Base-by-base conservation (phyloP, 2,888 invertebrate genomes). In the Caenorhabditis imperialis region DNA sequence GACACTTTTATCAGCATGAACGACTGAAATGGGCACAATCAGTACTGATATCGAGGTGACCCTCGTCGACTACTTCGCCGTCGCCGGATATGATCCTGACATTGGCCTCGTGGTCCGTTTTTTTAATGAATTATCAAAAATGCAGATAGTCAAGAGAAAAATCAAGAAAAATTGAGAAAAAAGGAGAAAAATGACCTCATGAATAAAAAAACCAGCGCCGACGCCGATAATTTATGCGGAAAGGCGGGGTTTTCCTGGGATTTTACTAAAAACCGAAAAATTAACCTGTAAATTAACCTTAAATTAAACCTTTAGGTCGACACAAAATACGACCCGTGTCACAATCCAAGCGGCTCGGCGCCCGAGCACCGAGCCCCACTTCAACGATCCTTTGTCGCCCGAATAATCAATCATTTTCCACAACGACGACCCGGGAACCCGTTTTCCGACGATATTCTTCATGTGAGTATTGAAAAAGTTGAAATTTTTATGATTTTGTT, bases 381-480 rank as follows among this genome's bases (percentile, higher is more conserved):
- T 88, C 96, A 97, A 89, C 92, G 96, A 72, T 93, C 95, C 0
- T 98, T 96, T 90, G 95, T 96, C 89, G 93, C 94, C 85, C 94
- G 94, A 90, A 93, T 97, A 65, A 91, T 98, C 81, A 94, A 94
- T 55, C 95, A 96, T 89, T 98, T 95, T 90, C 98, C 98, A 61
- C 94, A 96, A 87, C 92, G 93, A 94, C 73, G 87, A 14, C 89
- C 92, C 78, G 93, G 93, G 91, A 71, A 74, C 38, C 83, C 79
- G 5, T 88, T 88, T 71, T 77, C 79, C 10, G 73, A 94, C 90
- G 97, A 97, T 84, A 94, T 96, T 81, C 93, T 94, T 89, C 95
- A 97, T 94, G 97, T 97, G 91, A 30, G 30, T 30, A 30, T 7
- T 30, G 6, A 30, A 30, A 30, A 30, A 30, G 30, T 30, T n/a